These are phyloP conservation scores for Anoplophora glabripennis DNA, from an alignment of 1,140 invertebrate species.

Conservation along the genomic window DNA sequence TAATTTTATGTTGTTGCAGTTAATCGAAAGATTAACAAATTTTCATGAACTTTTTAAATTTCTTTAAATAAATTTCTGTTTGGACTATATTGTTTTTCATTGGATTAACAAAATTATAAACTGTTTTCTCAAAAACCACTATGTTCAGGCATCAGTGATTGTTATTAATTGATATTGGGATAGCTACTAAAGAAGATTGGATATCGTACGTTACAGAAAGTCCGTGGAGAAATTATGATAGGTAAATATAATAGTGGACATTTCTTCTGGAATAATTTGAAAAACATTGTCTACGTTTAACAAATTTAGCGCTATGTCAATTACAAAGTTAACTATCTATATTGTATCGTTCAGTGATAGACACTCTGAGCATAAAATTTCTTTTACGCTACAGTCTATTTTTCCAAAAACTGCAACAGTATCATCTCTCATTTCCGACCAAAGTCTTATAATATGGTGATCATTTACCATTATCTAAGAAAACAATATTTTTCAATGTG, in stretches of 20 bases:
- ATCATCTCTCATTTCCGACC: slow-evolving; percentile 8
- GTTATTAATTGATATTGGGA: background rate
- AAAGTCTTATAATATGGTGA: background rate
- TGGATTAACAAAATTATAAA: slow-evolving; percentile 5
- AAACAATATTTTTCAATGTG: background rate
- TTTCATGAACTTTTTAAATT: slow-evolving; percentile 3
- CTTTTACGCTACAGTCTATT: background rate
- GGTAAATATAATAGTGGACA: background rate
- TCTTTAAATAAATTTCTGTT: background rate
- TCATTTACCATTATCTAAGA: slow-evolving; percentile 8
- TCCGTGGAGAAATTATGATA: background rate
- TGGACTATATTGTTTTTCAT: background rate
- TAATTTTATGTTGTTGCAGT: background rate
- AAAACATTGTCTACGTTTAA: background rate
- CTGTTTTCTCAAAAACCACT: background rate
- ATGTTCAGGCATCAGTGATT: background rate
- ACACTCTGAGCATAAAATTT: background rate
- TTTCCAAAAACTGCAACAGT: background rate
- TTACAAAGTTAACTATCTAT: slow-evolving; percentile 6
- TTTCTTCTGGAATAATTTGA: background rate
- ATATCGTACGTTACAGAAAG: background rate
- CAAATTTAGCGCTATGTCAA: background rate
- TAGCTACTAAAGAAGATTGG: background rate
- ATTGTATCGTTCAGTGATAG: background rate
- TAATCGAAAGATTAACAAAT: background rate